Base-by-base conservation (phyloP, 2,797 vertebrate species). In the Microctenopoma stevenorrisi region DNA sequence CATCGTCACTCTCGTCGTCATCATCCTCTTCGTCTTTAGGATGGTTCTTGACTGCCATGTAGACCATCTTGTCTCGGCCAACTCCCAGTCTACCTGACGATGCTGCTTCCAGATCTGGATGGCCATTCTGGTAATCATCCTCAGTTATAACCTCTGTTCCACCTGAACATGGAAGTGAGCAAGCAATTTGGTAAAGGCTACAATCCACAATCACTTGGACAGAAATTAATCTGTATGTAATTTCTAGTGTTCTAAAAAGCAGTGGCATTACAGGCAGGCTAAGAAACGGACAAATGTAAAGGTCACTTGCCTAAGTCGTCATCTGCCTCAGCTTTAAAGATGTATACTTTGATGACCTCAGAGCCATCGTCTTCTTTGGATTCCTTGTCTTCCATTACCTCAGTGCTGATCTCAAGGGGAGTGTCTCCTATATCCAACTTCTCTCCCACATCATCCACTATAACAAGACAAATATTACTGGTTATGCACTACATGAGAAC, bases 291-390 rank as follows among this genome's bases (percentile, higher is more conserved):
- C 26, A 0, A 18, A n/a, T 63, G 13, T 25, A 12, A 44, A 44
- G 8, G 33, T 13, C 35, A 83, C 89, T 89, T 94, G 94, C 98
- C 98, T 42, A 99, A 96, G 92, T 99, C 97, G 83, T 99, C 98
- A 84, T 99, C 98, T 58, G 97, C 97, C 89, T 99, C 97, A 49
- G 97, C 97, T 95, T 99, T 99, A 91, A 99, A 99, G 92, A 99
- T 99, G 92, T 99, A 99, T 80, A 99, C 98, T 94, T 99, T 99
- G 90, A 99, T 99, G 87, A 99, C 97, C 91, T 99, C 98, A 25
- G 98, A 96, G 78, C 96, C 96, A 82, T 96, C 95, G 35, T 98
- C 97, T 81, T 98, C 97, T 90, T 99, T 99, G 78, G 92, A 93
- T 54, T 94, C 95, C 48, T 97, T 97, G 82, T 97, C 96, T 72